These are phyloP conservation scores for Lacerta bilineata DNA, from an alignment of 2,797 vertebrate species.

Conservation along the genomic window DNA sequence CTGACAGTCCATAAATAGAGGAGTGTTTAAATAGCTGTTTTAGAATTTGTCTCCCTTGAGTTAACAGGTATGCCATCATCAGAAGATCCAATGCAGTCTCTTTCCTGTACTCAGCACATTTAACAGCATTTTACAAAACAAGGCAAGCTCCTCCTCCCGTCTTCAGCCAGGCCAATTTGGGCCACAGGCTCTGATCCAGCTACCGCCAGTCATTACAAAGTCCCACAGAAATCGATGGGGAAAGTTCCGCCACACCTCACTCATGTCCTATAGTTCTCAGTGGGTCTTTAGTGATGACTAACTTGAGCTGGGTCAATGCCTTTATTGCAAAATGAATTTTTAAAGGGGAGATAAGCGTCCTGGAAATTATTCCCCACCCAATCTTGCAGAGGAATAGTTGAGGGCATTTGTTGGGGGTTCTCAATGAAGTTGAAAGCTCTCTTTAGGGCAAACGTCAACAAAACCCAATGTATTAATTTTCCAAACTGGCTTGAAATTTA, in stretches of 20 bases:
- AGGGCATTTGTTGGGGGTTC: neutral
- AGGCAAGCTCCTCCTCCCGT: neutral
- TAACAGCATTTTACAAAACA: neutral
- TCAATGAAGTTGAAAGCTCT: neutral
- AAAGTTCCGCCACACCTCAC: neutral
- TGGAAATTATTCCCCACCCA: neutral
- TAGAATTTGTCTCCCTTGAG: neutral
- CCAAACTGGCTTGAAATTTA: neutral
- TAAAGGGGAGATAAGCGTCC: neutral
- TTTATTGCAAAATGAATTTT: neutral
- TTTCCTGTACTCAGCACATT: neutral
- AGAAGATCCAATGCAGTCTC: neutral
- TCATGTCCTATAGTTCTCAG: neutral
- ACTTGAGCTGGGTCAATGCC: too few species aligned
- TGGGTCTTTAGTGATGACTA: too few species aligned
- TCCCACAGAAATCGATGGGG: neutral
- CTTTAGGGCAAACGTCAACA: neutral
- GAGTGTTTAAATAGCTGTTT: conserved; percentile 15
- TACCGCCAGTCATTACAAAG: neutral
- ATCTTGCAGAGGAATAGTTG: neutral
- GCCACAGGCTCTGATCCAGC: neutral
- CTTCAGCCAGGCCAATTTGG: neutral
- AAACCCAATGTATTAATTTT: neutral
- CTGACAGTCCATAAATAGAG: conserved; percentile 10
- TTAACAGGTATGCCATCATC: neutral